Percentiles rank a stretch among this genome's conserved stretches.
Conservation (phyloP, 2,888 invertebrate species). For the Drosophila longiperda region DNA sequence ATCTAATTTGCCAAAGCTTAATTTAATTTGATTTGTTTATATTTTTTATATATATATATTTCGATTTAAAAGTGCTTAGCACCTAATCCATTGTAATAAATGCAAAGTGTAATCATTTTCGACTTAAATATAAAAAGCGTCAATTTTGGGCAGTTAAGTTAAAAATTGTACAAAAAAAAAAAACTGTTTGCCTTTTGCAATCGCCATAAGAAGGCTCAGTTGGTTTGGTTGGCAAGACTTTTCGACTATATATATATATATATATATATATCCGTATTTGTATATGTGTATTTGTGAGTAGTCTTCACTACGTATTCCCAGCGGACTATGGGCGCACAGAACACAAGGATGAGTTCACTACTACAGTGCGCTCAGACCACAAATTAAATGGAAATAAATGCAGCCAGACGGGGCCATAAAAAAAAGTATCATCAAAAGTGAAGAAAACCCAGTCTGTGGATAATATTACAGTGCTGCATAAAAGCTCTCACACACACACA, state of each 20-base stretch:
- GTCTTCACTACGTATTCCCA: conserved; percentile 8
- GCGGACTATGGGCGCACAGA: conserved; percentile 12
- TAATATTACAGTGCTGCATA: conserved; percentile 43
- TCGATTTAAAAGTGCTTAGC: background rate
- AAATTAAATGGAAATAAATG: conserved; percentile 74
- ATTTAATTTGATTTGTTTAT: background rate
- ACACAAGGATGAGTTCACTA: conserved; percentile 15
- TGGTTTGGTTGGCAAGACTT: background rate
- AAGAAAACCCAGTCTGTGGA: conserved; percentile 25
- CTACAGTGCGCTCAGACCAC: conserved; percentile 33
- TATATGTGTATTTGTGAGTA: background rate
- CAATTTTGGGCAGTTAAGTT: conserved; percentile 22
- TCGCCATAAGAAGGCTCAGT: conserved; percentile 5
- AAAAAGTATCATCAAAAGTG: conserved; percentile 21
- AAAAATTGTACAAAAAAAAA: too few relatives aligned
- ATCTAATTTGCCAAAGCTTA: background rate
- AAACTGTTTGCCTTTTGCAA: conserved; percentile 10
- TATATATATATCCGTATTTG: background rate
- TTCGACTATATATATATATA: background rate
- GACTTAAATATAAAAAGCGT: conserved; percentile 14
- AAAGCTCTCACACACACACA: conserved; percentile 20
- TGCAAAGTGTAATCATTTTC: conserved; percentile 5
- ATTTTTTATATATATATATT: background rate
- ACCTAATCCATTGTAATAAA: background rate
- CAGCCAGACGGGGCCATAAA: conserved; percentile 35